phyloP scores from a whole-genome alignment of 2,113 vertebrate species.

The Myiozetetes cayanensis region DNA sequence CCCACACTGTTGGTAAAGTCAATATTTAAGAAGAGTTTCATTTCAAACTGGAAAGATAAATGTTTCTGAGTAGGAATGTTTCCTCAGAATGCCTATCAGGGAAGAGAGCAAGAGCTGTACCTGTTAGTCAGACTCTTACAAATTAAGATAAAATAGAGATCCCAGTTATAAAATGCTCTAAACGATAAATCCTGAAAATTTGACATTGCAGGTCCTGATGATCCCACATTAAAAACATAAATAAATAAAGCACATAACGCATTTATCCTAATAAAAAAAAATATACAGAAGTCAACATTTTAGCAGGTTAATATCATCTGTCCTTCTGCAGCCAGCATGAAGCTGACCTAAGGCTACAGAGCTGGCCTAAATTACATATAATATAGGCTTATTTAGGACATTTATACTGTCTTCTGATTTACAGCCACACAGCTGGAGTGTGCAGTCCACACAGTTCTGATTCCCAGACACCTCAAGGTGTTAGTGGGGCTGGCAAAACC shows the following conservation, averaged over 20 bases:
- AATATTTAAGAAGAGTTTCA: background rate
- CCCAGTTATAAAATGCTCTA: background rate
- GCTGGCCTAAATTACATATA: background rate
- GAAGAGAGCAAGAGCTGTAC: background rate
- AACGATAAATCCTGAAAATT: background rate
- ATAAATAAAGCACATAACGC: background rate
- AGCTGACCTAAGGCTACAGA: background rate
- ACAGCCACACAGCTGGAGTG: background rate
- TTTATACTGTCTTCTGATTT: background rate
- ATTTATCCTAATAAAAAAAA: background rate
- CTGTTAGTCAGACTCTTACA: background rate
- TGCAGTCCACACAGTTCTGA: background rate
- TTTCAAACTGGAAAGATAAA: background rate
- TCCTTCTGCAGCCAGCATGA: background rate
- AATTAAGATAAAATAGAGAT: background rate
- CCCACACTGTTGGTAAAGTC: background rate
- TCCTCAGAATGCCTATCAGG: background rate
- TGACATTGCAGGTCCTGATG: background rate
- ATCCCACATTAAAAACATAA: background rate
- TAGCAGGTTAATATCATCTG: background rate
- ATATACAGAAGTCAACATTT: background rate
- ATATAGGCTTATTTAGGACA: background rate
- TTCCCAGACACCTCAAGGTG: background rate
- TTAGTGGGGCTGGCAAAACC: background rate
- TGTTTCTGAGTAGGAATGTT: background rate